Evolutionary conservation across 2,888 invertebrate genomes (phyloP).

Genomic region (Sericinus montela): DNA sequence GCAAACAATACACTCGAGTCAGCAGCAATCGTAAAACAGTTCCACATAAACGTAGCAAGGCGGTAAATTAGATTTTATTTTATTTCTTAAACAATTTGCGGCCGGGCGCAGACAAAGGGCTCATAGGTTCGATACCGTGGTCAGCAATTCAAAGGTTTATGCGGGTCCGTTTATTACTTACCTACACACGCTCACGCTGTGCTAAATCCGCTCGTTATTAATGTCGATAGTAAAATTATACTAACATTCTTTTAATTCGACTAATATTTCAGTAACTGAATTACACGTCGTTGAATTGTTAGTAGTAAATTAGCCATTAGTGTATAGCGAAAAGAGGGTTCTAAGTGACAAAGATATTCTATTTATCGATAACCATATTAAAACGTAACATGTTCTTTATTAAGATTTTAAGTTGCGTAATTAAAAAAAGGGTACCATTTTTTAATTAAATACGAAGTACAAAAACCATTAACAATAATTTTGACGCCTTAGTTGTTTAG

Average conservation of each 20-base stretch:
- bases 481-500: no score
- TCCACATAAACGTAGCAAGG: conserved; percentile 70
- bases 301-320: no score
- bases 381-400: no score
- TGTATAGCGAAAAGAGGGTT: no score
- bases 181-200: conserved; percentile 45
- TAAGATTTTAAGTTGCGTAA: no score
- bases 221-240: conserved; percentile 22
- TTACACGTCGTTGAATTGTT: no score
- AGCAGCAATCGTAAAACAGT: conserved; percentile 65
- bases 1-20: conserved; percentile 59
- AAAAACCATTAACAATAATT: no score
- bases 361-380: no score
- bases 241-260: background rate
- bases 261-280: no score
- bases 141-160: conserved; percentile 78
- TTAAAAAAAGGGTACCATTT: no score
- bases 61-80: conserved; percentile 77
- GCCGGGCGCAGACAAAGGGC: conserved; percentile 70
- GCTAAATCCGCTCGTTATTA: conserved; percentile 25
- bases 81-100: conserved; percentile 78
- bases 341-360: no score
- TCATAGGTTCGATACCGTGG: conserved; percentile 68
- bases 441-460: no score
- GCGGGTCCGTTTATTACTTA: conserved; percentile 74